A percentile compares a stretch with the other conserved stretches of the same genome.
These are phyloP conservation scores for Cirrhinus molitorella DNA, from an alignment of 2,797 vertebrate genomes.

Conservation along the genomic window DNA sequence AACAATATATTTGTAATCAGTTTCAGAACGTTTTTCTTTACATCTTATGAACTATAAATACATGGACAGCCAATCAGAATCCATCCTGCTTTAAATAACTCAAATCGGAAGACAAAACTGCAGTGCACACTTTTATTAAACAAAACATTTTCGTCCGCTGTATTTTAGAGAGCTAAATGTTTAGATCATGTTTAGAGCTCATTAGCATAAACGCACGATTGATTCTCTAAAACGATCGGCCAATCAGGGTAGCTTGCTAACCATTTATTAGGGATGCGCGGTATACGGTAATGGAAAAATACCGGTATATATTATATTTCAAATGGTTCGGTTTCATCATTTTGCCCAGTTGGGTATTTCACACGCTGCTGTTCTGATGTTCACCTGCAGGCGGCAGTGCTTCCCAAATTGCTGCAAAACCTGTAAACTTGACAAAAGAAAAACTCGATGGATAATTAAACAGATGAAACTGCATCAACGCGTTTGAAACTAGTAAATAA, in stretches of 20 bases:
- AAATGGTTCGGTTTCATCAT: too few relatives aligned
- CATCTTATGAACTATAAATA: not conserved
- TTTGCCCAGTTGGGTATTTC: too few relatives aligned
- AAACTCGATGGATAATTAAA: too few relatives aligned
- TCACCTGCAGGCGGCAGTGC: too few relatives aligned
- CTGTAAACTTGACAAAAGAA: too few relatives aligned
- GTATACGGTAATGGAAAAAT: too few relatives aligned
- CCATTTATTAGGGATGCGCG: slow-evolving; percentile 69
- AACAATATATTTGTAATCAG: not conserved
- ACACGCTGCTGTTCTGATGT: too few relatives aligned
- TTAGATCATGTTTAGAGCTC: not conserved
- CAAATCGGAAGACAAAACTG: too few relatives aligned
- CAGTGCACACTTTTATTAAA: not conserved
- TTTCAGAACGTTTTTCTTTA: not conserved
- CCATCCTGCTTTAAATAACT: not conserved
- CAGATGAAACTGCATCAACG: too few relatives aligned
- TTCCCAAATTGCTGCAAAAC: too few relatives aligned
- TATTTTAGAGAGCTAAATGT: slow-evolving; percentile 59
- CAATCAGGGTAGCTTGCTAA: slow-evolving; percentile 73
- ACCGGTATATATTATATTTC: too few relatives aligned
- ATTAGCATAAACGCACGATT: not conserved
- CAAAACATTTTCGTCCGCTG: not conserved
- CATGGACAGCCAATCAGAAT: not conserved
- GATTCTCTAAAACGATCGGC: slow-evolving; percentile 49
- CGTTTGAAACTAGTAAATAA: too few relatives aligned